A percentile compares a stretch with the other conserved stretches of the same genome.
Evolutionary conservation across 2,113 vertebrate genomes (phyloP).

Genomic region (Ictalurus furcatus): DNA sequence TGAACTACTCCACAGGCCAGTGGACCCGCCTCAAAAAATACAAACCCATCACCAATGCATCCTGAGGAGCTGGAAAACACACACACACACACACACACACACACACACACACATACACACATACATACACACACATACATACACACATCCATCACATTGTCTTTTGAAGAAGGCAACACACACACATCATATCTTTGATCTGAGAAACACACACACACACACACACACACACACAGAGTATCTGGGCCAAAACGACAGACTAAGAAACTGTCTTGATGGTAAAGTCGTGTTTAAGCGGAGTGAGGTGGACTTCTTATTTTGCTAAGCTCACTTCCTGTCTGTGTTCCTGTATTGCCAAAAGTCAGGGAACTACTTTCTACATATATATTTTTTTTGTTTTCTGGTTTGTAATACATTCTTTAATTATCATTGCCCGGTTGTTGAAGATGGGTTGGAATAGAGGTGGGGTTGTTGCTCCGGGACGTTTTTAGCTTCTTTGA

Average conservation of each 20-base stretch:
- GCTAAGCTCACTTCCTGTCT: conserved; percentile 35
- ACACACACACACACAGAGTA: conserved; percentile 18
- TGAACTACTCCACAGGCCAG: conserved; percentile 99
- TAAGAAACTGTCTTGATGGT: not conserved
- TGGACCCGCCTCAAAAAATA: conserved; percentile 99
- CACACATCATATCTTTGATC: not conserved
- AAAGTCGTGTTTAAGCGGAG: not conserved
- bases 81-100: not conserved
- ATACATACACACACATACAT: not conserved
- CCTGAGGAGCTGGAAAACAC: conserved; percentile 70
- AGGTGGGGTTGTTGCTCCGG: conserved; percentile 14
- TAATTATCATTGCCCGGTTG: conserved; percentile 53
- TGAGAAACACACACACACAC: not conserved
- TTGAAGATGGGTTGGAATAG: conserved; percentile 33
- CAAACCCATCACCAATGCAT: conserved; percentile 95
- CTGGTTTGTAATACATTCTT: conserved; percentile 46
- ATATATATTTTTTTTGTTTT: not conserved
- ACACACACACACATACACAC: not conserved
- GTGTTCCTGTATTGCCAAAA: conserved; percentile 45
- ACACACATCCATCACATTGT: not conserved
- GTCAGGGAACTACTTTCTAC: conserved; percentile 37
- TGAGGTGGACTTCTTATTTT: conserved; percentile 19
- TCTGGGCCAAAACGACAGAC: conserved; percentile 24
- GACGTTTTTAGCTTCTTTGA: conserved; percentile 25
- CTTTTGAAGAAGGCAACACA: conserved; percentile 6